A percentile compares a stretch with the other conserved stretches of the same genome.
These are phyloP conservation scores for Brienomyrus longianalis DNA, from an alignment of 2,113 vertebrate species.

Conservation along the genomic window DNA sequence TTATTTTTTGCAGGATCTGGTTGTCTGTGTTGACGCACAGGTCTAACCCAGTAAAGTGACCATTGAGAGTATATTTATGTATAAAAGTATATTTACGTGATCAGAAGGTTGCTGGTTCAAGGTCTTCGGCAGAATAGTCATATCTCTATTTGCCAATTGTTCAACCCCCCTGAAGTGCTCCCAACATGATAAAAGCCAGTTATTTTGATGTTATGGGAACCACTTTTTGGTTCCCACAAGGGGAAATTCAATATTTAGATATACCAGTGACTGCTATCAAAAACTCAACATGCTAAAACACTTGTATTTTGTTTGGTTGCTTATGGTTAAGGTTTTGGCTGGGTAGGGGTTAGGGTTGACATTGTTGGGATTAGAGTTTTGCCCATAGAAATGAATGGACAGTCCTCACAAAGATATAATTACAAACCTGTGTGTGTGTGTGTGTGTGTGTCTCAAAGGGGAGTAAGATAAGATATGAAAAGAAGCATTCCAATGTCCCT, in stretches of 20 bases:
- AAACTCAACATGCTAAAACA: no score
- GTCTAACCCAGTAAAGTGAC: not conserved
- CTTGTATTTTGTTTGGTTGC: no score
- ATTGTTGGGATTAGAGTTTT: no score
- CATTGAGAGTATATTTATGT: not conserved
- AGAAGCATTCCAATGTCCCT: not conserved
- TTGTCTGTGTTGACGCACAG: not conserved
- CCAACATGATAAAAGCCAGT: not conserved
- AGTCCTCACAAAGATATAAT: no score
- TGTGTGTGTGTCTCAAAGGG: not conserved
- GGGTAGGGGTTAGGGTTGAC: no score
- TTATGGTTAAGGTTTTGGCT: no score
- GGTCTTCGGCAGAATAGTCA: not conserved
- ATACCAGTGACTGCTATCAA: no score
- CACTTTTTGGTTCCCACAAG: no score
- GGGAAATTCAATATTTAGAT: no score
- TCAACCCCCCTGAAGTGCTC: not conserved
- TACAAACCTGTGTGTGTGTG: not conserved
- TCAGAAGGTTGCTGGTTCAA: not conserved
- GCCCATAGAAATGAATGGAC: no score
- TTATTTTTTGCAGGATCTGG: not conserved
- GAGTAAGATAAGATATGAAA: not conserved
- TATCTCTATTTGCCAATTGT: not conserved
- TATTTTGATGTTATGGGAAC: no score
- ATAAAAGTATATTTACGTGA: no score